Evolutionary conservation across 2,797 vertebrate species (phyloP).

Genomic region (Gobionotothen gibberifrons): DNA sequence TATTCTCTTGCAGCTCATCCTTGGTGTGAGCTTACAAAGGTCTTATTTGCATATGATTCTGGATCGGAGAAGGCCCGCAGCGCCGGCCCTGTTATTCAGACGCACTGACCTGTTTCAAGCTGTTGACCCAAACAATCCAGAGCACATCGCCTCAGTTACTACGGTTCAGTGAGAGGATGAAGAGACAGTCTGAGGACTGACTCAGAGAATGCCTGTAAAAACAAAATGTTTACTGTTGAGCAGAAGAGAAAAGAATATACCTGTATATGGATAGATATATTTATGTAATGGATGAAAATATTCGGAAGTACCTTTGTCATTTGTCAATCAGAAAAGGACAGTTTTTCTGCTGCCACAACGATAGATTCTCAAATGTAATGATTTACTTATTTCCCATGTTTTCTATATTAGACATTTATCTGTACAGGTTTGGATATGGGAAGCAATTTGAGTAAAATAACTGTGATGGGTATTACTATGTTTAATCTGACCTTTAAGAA

Average conservation of each 20-base stretch:
- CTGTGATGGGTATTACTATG: not conserved
- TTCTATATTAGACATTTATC: not conserved
- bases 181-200: conserved; percentile 7
- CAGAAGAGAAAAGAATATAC: not conserved
- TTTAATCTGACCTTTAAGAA: not conserved
- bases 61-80: conserved; percentile 39
- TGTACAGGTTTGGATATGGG: not conserved
- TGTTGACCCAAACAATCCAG: conserved; percentile 65
- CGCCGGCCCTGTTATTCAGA: conserved; percentile 58
- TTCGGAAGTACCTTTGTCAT: not conserved
- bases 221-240: conserved; percentile 7
- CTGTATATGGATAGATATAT: too few relatives aligned
- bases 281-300: not conserved
- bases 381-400: not conserved
- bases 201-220: conserved; percentile 7
- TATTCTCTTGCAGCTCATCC: conserved; percentile 47
- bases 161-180: conserved; percentile 41
- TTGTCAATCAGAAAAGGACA: not conserved
- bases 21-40: conserved; percentile 53
- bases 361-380: conserved; percentile 4
- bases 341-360: not conserved
- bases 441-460: not conserved
- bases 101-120: conserved; percentile 60
- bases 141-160: conserved; percentile 40
- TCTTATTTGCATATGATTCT: conserved; percentile 68